These are phyloP conservation scores for Caloenas nicobarica DNA, from an alignment of 2,113 vertebrate species.

Conservation along the genomic window DNA sequence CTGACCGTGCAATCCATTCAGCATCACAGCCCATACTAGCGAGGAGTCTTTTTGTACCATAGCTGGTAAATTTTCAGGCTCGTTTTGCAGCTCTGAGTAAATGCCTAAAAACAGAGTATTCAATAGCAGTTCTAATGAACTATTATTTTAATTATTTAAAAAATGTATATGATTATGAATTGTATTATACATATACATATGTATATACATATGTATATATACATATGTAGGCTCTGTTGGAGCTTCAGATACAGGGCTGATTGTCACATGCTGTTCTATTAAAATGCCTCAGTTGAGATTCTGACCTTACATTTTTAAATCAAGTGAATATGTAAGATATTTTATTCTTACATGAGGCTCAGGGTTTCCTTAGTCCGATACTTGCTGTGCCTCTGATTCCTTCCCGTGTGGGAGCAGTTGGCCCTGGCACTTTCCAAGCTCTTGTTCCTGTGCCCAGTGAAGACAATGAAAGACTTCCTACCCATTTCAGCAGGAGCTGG, in stretches of 20 bases:
- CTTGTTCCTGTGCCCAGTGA: background rate
- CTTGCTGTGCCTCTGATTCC: background rate
- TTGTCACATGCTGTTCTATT: background rate
- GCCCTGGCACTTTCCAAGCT: background rate
- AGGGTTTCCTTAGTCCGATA: background rate
- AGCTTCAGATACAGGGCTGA: background rate
- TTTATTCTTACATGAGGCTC: background rate
- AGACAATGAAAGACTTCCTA: conserved; percentile 1
- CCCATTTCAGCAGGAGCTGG: background rate
- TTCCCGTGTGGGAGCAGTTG: background rate
- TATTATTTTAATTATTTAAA: background rate
- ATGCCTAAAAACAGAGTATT: background rate
- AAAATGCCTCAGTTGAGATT: background rate
- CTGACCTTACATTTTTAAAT: background rate
- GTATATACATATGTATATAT: background rate
- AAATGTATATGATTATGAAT: background rate
- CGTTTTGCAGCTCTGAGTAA: background rate
- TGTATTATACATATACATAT: background rate
- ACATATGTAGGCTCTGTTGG: background rate
- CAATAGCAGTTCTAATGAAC: background rate
- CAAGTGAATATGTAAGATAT: background rate
- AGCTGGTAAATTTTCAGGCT: background rate
- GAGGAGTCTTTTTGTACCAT: background rate
- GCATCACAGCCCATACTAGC: accelerated
- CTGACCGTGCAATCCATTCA: background rate